A percentile compares a stretch with the other conserved stretches of the same genome.
These are phyloP conservation scores for Acanthornis magna DNA, from an alignment of 2,797 vertebrate species.

Conservation along the genomic window DNA sequence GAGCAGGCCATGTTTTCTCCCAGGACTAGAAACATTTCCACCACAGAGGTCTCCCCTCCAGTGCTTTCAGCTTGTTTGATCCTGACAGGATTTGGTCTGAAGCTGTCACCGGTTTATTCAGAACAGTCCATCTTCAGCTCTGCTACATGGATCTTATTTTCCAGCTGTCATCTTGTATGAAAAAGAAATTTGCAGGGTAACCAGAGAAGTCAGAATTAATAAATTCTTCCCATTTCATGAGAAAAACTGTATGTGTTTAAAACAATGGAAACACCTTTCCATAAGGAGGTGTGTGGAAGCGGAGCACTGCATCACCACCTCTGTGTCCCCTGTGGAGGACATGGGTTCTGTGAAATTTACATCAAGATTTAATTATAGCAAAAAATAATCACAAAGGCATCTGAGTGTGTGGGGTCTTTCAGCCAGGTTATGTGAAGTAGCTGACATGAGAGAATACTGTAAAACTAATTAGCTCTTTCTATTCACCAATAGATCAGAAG, in stretches of 20 bases:
- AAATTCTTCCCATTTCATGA: background rate
- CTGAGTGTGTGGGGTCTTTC: fast-evolving
- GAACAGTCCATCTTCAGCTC: background rate
- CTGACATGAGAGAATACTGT: background rate
- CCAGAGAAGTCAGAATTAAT: background rate
- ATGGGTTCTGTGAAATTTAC: background rate
- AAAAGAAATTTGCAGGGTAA: background rate
- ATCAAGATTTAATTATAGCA: background rate
- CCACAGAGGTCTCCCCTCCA: background rate
- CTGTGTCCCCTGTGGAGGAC: background rate
- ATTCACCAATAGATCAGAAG: background rate
- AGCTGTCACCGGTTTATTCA: background rate
- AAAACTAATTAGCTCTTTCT: background rate
- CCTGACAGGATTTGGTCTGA: background rate
- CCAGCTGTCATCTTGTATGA: background rate
- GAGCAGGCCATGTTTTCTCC: background rate
- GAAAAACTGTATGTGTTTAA: background rate
- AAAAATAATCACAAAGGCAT: background rate
- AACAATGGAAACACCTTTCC: background rate
- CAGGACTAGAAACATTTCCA: background rate
- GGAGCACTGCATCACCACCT: background rate
- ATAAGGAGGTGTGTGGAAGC: background rate
- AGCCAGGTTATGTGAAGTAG: fast-evolving
- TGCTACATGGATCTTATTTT: background rate
- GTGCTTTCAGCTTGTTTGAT: background rate